Evolutionary conservation across 2,888 invertebrate genomes (phyloP).

Genomic region (Andricus curvator): DNA sequence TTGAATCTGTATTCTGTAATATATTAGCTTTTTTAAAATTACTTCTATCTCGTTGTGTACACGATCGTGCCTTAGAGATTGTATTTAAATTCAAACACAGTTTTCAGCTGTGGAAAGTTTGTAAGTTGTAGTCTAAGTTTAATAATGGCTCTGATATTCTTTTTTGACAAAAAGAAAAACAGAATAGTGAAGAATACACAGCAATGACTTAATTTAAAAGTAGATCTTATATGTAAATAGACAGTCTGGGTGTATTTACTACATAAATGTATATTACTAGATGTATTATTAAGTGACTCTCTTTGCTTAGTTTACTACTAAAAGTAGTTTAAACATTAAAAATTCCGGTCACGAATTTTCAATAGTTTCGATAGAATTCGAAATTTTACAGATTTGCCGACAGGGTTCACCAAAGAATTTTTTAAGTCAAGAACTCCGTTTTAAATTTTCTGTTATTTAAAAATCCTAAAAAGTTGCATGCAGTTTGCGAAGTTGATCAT

Average conservation of each 20-base stretch:
- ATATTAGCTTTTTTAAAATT: slow-evolving; percentile 7
- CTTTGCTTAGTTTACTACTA: not conserved
- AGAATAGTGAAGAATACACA: slow-evolving; percentile 46
- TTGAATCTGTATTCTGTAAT: slow-evolving; percentile 1
- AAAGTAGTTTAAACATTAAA: not conserved
- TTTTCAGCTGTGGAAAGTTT: slow-evolving; percentile 38
- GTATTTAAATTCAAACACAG: slow-evolving; percentile 28
- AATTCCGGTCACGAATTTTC: not conserved
- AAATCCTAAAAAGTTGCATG: not conserved
- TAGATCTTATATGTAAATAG: slow-evolving; percentile 4
- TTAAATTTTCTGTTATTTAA: not conserved
- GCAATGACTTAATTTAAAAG: not conserved
- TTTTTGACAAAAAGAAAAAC: not conserved
- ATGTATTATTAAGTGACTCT: not conserved
- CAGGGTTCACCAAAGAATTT: not conserved
- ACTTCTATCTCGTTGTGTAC: slow-evolving; percentile 31
- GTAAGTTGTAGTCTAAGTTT: slow-evolving; percentile 24
- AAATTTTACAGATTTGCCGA: not conserved
- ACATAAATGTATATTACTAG: slow-evolving; percentile 12
- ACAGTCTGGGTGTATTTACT: slow-evolving; percentile 10
- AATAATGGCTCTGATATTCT: slow-evolving; percentile 14
- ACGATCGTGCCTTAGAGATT: slow-evolving; percentile 39
- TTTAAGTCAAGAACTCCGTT: not conserved
- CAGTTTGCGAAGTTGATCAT: not conserved
- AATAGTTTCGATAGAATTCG: not conserved